Evolutionary conservation across 1,140 invertebrate genomes (phyloP), one percentile per base, ranked within the genome.

Genomic region (Lepidotrigona ventralis): DNA sequence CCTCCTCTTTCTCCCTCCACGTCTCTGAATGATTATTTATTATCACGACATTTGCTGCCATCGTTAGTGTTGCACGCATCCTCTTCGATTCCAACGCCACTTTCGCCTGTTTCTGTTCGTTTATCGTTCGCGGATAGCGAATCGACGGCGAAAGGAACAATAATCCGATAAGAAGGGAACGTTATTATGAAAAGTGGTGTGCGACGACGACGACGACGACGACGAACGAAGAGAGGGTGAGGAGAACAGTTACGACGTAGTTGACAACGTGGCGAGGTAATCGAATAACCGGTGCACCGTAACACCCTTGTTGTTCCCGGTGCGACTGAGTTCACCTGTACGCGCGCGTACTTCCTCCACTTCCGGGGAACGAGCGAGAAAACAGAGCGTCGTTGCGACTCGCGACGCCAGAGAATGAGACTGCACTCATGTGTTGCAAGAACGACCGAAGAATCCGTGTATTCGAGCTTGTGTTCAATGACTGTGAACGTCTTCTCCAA

Each of bases 181-280:
- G 73, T 63, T 63, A 76, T 76, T 76, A 76, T 76, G 73, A 76
- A 76, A 76, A 76, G 73, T 76, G 73, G 58, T 8, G 56, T 46
- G 54, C 17, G 33, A 76, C 23, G 54, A 56, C 39, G 39, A 46
- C 39, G 39, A 39, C 39, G 39, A 39, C 39, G 39, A 39, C 39
- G 39, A 46, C 39, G 33, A 77, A 33, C 33, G 33, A 33, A 33
- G 33, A 33, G 33, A 29, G 17, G 63, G 69, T 2, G 53, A 70
- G 64, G 51, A 85, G 72, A 76, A 63, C 73, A 63, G 58, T 64
- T 77, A 81, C 84, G 79, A 85, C 84, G 73, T 66, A 60, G 84
- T 85, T 85, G 87, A 88, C 85, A 84, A 87, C 85, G 85, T 78
- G 79, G 83, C 81, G 77, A 68, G 86, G 84, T 89, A 89, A 89